Evolutionary conservation across 2,888 invertebrate genomes (phyloP), one percentile per base, ranked within the genome.

Genomic region (Acleris emargana): DNA sequence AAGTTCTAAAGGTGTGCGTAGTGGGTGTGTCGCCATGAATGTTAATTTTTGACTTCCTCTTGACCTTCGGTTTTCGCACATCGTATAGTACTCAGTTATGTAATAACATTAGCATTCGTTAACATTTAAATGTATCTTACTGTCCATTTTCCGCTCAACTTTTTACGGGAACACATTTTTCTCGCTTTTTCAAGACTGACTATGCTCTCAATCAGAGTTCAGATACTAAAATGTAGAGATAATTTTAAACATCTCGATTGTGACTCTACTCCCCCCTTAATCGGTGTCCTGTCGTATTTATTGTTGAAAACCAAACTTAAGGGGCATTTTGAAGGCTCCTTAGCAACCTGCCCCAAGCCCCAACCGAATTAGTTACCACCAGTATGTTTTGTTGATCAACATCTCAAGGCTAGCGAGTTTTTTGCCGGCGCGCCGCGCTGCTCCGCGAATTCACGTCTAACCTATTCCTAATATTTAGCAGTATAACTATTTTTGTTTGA

Each of bases 21-120:
- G 81, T 77, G 78, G 86, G 85, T 84, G 86, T 86, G 86, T 84
- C 79, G 67, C 54, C 61, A 18, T 51, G 63, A 45, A 51, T 58
- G 38, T 25, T 43, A 57, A 54, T 43, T 55, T 50, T 53, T 25
- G 13, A 18, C 45, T 43, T 55, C 45, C n/a, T 38, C 28, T 13
- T 51, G 60, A 66, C 64, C 59, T 66, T 66, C 32, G 18, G 18
- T 60, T 47, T 67, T 64, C 43, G 63, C 63, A 17, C 52, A n/a
- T 60, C 18, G 59, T 25, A 11, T 17, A 28, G 22, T 16, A 11
- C n/a, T 57, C 22, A 38, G 54, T 58, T 57, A 58, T 42, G 63
- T 60, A 50, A 49, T 20, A 38, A 49, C 28, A 64, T 60, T 64
- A 50, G 55, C 49, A 64, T 60, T 60, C 59, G 51, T 52, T 52